Base-by-base conservation (phyloP, 2,888 invertebrate genomes). In the Cantharis nigra region DNA sequence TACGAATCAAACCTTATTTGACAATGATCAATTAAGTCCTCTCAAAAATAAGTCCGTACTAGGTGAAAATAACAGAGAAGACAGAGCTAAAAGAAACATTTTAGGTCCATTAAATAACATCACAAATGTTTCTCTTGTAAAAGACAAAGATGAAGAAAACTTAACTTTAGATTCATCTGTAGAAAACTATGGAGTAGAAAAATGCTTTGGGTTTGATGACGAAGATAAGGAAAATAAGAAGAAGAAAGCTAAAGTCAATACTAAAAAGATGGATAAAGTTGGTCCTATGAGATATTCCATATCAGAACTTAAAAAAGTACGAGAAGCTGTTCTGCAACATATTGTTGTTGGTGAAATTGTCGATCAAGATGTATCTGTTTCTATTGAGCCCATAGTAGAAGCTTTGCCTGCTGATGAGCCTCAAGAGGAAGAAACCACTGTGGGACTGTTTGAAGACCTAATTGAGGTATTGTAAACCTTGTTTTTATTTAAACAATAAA, bases 371-470 rank as follows among this genome's bases (percentile, higher is more conserved):
- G n/a, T 49, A 0, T 3, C 49, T n/a, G n/a, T 7, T 49, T 2
- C 49, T 49, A n/a, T 7, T 49, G 49, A 49, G 2, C n/a, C 49
- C n/a, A 67, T n/a, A 16, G 65, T 9, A n/a, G 49, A 63, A 23
- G 23, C 33, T 13, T 9, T 14, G 11, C 3, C 65, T 70, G 33
- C n/a, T 70, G 63, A 28, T 9, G 71, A 74, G 49, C 28, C 23
- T 14, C 20, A 71, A 18, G 33, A 71, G 3, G 75, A 75, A 16
- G 62, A 72, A 14, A 13, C 62, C 9, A 62, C 11, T 14, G 70
- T 79, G 13, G 74, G 75, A 10, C 70, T 81, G 10, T 81, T 80
- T 74, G 76, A 79, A 70, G 81, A 81, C 49, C 26, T 77, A 20
- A 72, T 75, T 33, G 71, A 62, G 30, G 16, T 33, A 14, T 67